Percentiles rank a stretch among this genome's conserved stretches.
Evolutionary conservation across 2,113 vertebrate species (phyloP).

Genomic region (Megaceryle torquata): DNA sequence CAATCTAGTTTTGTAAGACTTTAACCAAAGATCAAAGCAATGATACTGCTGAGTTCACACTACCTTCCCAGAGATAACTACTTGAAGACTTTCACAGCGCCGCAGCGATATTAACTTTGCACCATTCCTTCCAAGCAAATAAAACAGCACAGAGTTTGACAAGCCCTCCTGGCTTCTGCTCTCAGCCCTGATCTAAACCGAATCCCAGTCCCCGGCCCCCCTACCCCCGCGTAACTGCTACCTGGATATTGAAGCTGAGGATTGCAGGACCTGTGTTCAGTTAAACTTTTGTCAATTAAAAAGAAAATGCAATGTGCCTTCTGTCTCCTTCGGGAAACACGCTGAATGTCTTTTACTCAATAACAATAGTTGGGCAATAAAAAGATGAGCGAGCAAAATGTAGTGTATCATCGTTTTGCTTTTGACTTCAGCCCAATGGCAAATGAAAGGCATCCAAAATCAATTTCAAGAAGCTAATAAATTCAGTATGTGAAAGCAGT

Average conservation of each 20-base stretch:
- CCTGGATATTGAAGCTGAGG: background rate
- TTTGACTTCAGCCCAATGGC: constrained; percentile 64
- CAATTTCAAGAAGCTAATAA: constrained; percentile 72
- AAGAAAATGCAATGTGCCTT: constrained; percentile 5
- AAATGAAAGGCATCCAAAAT: constrained; percentile 76
- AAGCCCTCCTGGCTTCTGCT: constrained; percentile 3
- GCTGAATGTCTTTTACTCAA: constrained; percentile 41
- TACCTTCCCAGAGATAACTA: constrained; percentile 71
- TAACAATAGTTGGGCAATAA: constrained; percentile 65
- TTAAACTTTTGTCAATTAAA: constrained; percentile 50
- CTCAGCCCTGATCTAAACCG: background rate
- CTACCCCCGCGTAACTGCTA: background rate
- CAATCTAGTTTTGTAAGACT: constrained; percentile 75
- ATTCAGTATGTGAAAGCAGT: constrained; percentile 56
- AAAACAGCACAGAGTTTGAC: constrained; percentile 24
- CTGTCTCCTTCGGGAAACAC: constrained; percentile 38
- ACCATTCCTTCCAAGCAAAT: constrained; percentile 55
- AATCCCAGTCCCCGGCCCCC: background rate
- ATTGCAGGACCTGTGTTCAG: background rate
- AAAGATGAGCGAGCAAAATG: constrained; percentile 67
- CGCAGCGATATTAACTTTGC: constrained; percentile 68
- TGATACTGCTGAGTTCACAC: constrained; percentile 79
- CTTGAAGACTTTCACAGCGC: constrained; percentile 38
- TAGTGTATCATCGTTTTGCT: constrained; percentile 50
- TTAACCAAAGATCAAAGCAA: constrained; percentile 77